Evolutionary conservation across 2,113 vertebrate species (phyloP).

Genomic region (Microcebus tavaratra): DNA sequence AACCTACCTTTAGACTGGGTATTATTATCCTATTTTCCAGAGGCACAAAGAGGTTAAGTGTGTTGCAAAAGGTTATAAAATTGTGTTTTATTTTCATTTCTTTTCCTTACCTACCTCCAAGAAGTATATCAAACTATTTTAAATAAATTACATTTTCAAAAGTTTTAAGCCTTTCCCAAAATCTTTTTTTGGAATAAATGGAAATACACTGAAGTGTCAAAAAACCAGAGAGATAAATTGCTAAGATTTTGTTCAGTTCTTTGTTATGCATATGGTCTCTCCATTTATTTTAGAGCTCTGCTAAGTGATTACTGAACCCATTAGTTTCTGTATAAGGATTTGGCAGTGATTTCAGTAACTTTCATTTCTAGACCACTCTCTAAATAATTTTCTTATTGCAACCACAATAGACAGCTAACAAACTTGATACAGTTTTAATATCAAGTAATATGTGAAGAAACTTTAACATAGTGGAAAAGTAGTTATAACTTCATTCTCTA

Average conservation of each 20-base stretch:
- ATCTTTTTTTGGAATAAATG: conserved; percentile 7
- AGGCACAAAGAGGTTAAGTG: conserved; percentile 1
- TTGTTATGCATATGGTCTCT: background rate
- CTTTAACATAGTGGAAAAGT: background rate
- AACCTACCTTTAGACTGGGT: background rate
- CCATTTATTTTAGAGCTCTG: conserved; percentile 4
- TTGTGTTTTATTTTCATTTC: background rate
- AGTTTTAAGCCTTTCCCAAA: background rate
- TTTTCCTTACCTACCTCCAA: background rate
- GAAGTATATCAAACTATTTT: background rate
- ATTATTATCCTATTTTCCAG: conserved; percentile 20
- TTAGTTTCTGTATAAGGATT: conserved; percentile 31
- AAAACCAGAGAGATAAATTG: background rate
- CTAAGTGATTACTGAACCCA: background rate
- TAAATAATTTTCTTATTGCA: background rate
- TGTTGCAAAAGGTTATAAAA: conserved; percentile 14
- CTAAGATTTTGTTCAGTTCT: conserved; percentile 17
- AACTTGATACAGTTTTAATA: background rate
- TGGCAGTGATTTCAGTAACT: background rate
- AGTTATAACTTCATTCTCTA: background rate
- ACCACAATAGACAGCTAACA: conserved; percentile 14
- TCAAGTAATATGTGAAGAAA: conserved; percentile 4
- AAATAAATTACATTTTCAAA: conserved; percentile 43
- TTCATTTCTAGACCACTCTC: conserved; percentile 12
- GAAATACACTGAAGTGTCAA: background rate